A percentile compares a stretch with the other conserved stretches of the same genome.
Evolutionary conservation across 2,113 vertebrate species (phyloP).

Genomic region (Bujurquina vittata): DNA sequence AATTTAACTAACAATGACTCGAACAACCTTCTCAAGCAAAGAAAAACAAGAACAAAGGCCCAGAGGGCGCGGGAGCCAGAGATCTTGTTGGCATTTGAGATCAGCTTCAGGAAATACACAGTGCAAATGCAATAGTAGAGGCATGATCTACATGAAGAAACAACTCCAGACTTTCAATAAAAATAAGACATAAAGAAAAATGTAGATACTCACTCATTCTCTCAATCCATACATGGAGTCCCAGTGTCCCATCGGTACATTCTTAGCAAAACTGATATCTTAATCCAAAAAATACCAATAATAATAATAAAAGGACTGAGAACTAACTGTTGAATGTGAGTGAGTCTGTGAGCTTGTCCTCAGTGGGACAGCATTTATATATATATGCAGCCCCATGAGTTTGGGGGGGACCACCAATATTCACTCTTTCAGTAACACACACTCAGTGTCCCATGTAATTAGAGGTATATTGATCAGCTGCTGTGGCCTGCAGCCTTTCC

Average conservation of each 20-base stretch:
- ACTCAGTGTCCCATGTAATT: constrained; percentile 71
- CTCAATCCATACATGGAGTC: not conserved
- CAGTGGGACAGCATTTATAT: constrained; percentile 75
- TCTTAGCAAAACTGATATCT: not conserved
- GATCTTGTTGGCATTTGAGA: not conserved
- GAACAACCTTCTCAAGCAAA: not conserved
- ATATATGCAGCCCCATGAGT: constrained; percentile 72
- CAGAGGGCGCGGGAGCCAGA: not conserved
- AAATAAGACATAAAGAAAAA: not conserved
- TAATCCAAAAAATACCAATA: not conserved
- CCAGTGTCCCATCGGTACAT: not conserved
- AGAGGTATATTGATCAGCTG: constrained; percentile 79
- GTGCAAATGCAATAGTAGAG: not conserved
- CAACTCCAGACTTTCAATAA: not conserved
- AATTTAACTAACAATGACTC: not conserved
- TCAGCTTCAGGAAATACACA: not conserved
- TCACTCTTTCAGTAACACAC: constrained; percentile 28
- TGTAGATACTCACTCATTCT: constrained; percentile 43
- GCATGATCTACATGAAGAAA: not conserved
- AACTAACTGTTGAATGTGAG: constrained; percentile 9
- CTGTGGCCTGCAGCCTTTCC: constrained; percentile 78
- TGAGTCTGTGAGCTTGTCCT: constrained; percentile 39
- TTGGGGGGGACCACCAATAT: constrained; percentile 33
- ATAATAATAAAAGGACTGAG: not conserved
- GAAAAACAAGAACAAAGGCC: not conserved